Evolutionary conservation across 2,113 vertebrate genomes (phyloP), one percentile per base, ranked within the genome.

Genomic region (Numida meleagris): DNA sequence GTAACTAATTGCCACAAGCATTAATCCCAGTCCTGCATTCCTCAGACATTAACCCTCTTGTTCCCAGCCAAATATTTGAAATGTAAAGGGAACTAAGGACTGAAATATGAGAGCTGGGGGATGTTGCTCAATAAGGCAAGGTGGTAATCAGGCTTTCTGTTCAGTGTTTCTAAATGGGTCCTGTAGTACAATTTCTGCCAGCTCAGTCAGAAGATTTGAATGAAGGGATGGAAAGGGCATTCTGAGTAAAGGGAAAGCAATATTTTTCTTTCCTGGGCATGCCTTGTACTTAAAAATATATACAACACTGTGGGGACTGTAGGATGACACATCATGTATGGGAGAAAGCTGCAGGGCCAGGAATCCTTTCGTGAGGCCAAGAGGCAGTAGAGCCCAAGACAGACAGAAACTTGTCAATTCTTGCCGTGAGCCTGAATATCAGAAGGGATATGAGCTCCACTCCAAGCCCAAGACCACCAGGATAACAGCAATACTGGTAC

Each of bases 11-110:
- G 79, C 80, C 87, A 78, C 36, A 75, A 25, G n/a, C 61, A 42
- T 68, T 88, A 88, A 57, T 88, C 46, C 65, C 0, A 0, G 20
- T 36, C 67, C 46, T 68, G 67, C 85, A 90, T 93, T 95, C 89
- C 82, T 91, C 43, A 83, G 40, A 57, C 38, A 72, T 95, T 95
- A 93, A 94, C 76, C 68, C 79, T 83, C 33, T 73, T 73, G 67
- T 88, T 88, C 55, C 40, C 68, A 67, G 42, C 18, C 55, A 77
- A 58, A 42, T 24, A 10, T 74, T 91, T 87, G 89, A 57, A 27
- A 7, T 0, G 0, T 11, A 51, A 23, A 71, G 21, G 18, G 55
- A 95, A 88, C 18, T 74, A 88, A 81, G 38, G 45, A n/a, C 13
- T 61, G 55, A 85, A 93, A 46, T 31, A 8, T 0, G 2, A 68